Base-by-base conservation (phyloP, 1,140 invertebrate species). In the Penaeus japonicus region DNA sequence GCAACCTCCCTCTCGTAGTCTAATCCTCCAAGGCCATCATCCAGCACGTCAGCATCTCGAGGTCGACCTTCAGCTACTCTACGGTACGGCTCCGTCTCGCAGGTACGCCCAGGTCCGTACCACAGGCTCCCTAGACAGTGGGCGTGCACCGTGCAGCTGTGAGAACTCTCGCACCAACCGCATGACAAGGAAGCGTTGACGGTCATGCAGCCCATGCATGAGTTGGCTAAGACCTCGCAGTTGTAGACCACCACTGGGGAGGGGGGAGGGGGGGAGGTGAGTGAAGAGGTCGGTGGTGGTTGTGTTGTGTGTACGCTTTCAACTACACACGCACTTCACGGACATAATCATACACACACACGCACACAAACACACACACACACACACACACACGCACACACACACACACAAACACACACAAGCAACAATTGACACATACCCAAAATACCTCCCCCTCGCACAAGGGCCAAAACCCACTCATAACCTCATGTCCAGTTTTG, bases 141-240 rank as follows among this genome's bases (percentile, higher is more conserved):
- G 32, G 84, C 84, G 22, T 86, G 75, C 12, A 39, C 62, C 1
- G 84, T 86, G 55, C 84, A 86, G 30, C 73, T 47, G 1, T 54
- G 54, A 1, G 84, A 57, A 12, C 55, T 77, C 32, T 57, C 70
- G 55, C 84, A 86, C 84, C 84, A 86, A 5, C 84, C 84, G 32
- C 84, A 86, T 47, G 73, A 57, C 54, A 79, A 62, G n/a, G 54
- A 57, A 27, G 84, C 55, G 75, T 86, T 86, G 75, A 86, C 84
- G 54, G 73, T 55, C 15, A 55, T 73, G 75, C 84, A 86, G 84
- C 22, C 10, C 54, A 32, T 30, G 84, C 84, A 86, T 18, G 84
- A 86, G 30, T 73, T 79, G 15, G 75, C 75, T n/a, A 86, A 22
- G 27, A 39, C 65, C n/a, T 79, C 84, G 32, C 84, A 86, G 1